Conservation (phyloP, 2,888 invertebrate genomes). For the Galerucella pusilla region DNA sequence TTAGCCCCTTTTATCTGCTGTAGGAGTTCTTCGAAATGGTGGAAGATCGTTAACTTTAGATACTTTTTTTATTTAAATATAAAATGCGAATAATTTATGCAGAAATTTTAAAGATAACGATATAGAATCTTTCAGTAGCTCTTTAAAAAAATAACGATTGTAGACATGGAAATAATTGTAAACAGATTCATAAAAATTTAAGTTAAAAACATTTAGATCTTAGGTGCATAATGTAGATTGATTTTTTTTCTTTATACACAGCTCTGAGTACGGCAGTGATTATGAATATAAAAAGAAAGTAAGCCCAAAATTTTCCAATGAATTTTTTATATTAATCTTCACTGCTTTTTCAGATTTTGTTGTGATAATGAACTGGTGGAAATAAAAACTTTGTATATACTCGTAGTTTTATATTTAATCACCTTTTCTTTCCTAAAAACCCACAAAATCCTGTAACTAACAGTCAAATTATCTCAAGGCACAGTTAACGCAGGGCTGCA, state of each 20-base stretch:
- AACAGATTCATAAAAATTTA: constrained; percentile 31
- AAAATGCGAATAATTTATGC: background rate
- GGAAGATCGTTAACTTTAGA: constrained; percentile 18
- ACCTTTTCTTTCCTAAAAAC: background rate
- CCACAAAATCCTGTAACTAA: too few relatives aligned
- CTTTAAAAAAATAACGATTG: constrained; percentile 11
- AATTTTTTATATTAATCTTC: constrained; percentile 51
- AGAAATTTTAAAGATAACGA: constrained; percentile 32
- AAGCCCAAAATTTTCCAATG: constrained; percentile 63
- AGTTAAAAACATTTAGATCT: constrained; percentile 38
- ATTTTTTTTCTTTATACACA: constrained; percentile 33
- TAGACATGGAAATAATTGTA: constrained; percentile 29
- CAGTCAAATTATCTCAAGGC: too few relatives aligned
- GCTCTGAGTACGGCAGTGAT: constrained; percentile 56
- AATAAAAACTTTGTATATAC: constrained; percentile 37
- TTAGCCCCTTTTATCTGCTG: constrained; percentile 34
- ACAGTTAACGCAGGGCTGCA: background rate
- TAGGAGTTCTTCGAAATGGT: constrained; percentile 27
- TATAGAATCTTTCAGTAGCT: constrained; percentile 24
- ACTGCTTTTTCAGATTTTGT: constrained; percentile 48
- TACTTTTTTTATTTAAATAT: constrained; percentile 16
- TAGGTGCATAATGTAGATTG: constrained; percentile 30
- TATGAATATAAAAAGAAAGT: constrained; percentile 53
- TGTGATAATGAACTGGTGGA: constrained; percentile 40
- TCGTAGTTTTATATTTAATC: background rate